A percentile compares a stretch with the other conserved stretches of the same genome.
phyloP scores from a whole-genome alignment of 1,140 invertebrate species.

The Papilio glaucus region DNA sequence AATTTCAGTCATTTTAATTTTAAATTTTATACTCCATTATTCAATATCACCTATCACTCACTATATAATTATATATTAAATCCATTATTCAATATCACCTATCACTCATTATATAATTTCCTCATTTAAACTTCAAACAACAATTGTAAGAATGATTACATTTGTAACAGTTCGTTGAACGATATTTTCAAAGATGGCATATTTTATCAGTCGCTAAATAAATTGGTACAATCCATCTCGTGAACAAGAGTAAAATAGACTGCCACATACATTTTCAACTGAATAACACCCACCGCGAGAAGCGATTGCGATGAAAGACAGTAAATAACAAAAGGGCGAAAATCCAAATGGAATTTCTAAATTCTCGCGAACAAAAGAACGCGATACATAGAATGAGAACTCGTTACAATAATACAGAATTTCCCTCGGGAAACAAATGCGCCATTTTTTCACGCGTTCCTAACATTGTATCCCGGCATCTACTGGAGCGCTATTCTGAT shows the following conservation, averaged over 20 bases:
- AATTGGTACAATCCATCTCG: constrained; percentile 13
- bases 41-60: too few species aligned
- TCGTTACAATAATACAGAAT: constrained; percentile 53
- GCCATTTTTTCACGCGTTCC: constrained; percentile 43
- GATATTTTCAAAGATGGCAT: background rate
- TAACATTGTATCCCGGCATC: background rate
- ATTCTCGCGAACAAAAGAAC: constrained; percentile 44
- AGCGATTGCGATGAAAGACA: constrained; percentile 28
- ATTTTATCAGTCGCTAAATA: background rate
- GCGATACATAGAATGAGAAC: constrained; percentile 29
- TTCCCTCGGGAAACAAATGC: constrained; percentile 49
- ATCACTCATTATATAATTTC: too few species aligned
- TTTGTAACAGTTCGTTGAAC: background rate
- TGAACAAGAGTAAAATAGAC: constrained; percentile 28
- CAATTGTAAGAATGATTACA: too few species aligned
- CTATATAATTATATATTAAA: too few species aligned
- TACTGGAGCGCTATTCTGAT: background rate
- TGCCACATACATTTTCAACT: constrained; percentile 27
- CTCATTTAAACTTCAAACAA: too few species aligned
- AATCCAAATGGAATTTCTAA: constrained; percentile 42
- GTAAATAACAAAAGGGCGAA: constrained; percentile 23
- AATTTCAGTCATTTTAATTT: too few species aligned
- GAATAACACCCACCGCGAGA: constrained; percentile 12
- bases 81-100: too few species aligned
- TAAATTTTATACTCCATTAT: too few species aligned